A percentile compares a stretch with the other conserved stretches of the same genome.
These are phyloP conservation scores for Terrapene triunguis DNA, from an alignment of 2,113 vertebrate genomes.

Conservation along the genomic window DNA sequence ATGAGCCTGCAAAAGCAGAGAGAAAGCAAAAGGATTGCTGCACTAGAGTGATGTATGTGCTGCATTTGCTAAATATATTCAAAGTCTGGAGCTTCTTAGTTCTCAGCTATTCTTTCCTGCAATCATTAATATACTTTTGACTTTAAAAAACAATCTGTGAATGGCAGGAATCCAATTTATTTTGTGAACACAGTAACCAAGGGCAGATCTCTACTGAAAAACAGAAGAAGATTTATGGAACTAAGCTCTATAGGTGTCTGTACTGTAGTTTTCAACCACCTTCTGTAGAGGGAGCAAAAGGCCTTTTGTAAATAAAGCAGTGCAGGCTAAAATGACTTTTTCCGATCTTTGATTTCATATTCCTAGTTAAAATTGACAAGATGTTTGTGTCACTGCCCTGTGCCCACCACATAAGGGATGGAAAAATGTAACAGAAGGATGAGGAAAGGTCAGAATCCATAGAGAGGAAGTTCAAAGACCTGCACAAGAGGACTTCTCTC, in stretches of 20 bases:
- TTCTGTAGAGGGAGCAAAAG: slow-evolving; percentile 75
- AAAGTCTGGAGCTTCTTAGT: not conserved
- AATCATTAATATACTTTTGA: not conserved
- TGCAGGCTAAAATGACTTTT: not conserved
- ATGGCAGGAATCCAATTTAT: not conserved
- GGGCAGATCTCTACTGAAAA: not conserved
- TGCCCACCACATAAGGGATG: not conserved
- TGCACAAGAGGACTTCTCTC: not conserved
- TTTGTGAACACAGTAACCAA: not conserved
- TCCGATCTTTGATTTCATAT: slow-evolving; percentile 23
- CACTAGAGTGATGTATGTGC: not conserved
- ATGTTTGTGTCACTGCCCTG: not conserved
- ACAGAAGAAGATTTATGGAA: not conserved
- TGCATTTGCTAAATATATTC: not conserved
- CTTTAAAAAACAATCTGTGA: not conserved
- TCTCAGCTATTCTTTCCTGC: not conserved
- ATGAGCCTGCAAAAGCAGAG: not conserved
- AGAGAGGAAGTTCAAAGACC: not conserved
- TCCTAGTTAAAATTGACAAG: not conserved
- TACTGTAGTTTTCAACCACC: slow-evolving; percentile 62
- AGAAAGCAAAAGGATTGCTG: not conserved
- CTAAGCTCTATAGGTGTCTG: not conserved
- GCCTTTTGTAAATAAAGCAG: slow-evolving; percentile 42
- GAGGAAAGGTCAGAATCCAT: not conserved
- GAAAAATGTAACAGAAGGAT: not conserved